These are phyloP conservation scores for Semotilus atromaculatus DNA, from an alignment of 2,797 vertebrate genomes.

Conservation along the genomic window DNA sequence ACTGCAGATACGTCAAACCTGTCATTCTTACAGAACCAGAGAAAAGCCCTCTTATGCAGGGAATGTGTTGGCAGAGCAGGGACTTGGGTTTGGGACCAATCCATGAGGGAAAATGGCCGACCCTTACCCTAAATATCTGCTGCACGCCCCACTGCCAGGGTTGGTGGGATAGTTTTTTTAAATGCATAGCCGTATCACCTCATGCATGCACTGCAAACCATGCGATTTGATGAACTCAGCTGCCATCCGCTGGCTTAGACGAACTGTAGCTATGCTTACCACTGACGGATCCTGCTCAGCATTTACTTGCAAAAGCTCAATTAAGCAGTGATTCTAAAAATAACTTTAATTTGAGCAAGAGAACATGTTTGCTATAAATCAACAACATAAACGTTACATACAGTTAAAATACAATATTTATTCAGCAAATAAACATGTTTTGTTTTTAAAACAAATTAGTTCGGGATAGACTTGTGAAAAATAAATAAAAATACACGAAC, in stretches of 20 bases:
- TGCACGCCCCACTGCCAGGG: slow-evolving; percentile 31
- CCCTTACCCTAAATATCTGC: slow-evolving; percentile 49
- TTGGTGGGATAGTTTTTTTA: slow-evolving; percentile 42
- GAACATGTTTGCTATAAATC: neutral
- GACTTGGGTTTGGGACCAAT: slow-evolving; percentile 57
- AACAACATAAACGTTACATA: neutral
- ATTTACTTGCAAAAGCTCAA: neutral
- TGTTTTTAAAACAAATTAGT: neutral
- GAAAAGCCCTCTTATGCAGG: slow-evolving; percentile 60
- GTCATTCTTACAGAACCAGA: slow-evolving; percentile 64
- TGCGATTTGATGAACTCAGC: slow-evolving; percentile 35
- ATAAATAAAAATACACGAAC: neutral
- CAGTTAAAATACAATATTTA: slow-evolving; percentile 5
- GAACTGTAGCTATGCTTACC: slow-evolving; percentile 7
- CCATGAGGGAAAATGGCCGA: slow-evolving; percentile 50
- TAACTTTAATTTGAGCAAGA: neutral
- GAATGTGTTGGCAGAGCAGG: slow-evolving; percentile 54
- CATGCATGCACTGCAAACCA: slow-evolving; percentile 27
- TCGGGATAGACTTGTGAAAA: neutral
- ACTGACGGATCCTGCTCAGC: neutral
- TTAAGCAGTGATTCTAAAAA: neutral
- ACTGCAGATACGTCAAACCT: slow-evolving; percentile 66
- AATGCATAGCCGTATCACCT: slow-evolving; percentile 21
- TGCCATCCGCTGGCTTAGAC: slow-evolving; percentile 10
- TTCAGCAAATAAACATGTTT: neutral